These are phyloP conservation scores for Chouioia cunea DNA, from an alignment of 2,888 invertebrate species.

Conservation along the genomic window DNA sequence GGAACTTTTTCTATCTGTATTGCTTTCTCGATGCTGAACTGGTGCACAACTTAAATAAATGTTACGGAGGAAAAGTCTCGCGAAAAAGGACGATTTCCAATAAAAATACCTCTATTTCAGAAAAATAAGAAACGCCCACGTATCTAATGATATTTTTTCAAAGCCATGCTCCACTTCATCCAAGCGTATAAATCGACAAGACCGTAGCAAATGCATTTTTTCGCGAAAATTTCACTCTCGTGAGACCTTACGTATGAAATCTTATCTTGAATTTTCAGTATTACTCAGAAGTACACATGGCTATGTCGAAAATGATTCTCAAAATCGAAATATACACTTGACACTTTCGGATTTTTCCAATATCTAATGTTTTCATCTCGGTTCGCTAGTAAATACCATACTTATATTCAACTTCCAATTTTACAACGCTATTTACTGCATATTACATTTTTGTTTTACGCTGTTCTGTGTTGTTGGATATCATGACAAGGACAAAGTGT, in stretches of 20 bases:
- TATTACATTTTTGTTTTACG: conserved; percentile 6
- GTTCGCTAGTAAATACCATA: background rate
- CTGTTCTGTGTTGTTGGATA: background rate
- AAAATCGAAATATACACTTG: background rate
- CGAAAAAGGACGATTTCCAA: no score
- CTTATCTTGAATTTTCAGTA: background rate
- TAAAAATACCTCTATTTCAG: no score
- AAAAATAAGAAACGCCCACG: no score
- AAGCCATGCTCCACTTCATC: no score
- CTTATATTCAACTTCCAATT: conserved; percentile 16
- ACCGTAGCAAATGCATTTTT: conserved; percentile 16
- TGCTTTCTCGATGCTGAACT: no score
- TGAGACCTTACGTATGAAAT: conserved; percentile 7
- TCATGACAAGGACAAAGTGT: background rate
- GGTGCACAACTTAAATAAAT: no score
- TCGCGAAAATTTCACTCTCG: conserved; percentile 9
- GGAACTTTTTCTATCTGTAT: no score
- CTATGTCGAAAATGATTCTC: conserved; percentile 22
- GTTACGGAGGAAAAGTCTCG: no score
- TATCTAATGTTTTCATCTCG: conserved; percentile 13
- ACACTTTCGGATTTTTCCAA: conserved; percentile 11
- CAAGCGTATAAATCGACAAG: no score
- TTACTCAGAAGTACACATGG: conserved; percentile 24
- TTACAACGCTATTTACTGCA: conserved; percentile 8
- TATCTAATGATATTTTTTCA: no score